Evolutionary conservation across 1,140 invertebrate species (phyloP).

Genomic region (Berghia stephanieae): DNA sequence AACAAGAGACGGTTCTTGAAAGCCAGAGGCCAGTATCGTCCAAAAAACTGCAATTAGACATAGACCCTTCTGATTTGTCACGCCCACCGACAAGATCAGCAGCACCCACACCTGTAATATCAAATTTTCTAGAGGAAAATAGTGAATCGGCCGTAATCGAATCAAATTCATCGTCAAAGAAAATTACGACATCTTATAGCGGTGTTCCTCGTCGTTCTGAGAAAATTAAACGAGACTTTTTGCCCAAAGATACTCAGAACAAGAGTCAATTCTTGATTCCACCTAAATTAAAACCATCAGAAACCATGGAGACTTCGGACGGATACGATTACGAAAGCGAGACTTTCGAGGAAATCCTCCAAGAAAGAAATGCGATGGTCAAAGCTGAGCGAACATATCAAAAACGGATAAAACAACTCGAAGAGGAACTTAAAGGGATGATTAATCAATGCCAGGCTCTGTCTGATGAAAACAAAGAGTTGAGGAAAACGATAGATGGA

Average conservation of each 20-base stretch:
- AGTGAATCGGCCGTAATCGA: too few relatives aligned
- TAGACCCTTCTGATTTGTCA: too few relatives aligned
- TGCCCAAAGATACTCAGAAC: background rate
- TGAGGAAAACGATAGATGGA: conserved; percentile 27
- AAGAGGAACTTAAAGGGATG: conserved; percentile 38
- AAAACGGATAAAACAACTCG: conserved; percentile 38
- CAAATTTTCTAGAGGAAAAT: too few relatives aligned
- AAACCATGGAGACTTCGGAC: background rate
- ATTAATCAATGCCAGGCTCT: conserved; percentile 34
- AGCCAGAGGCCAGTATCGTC: too few relatives aligned
- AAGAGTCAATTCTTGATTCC: background rate
- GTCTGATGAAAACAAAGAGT: conserved; percentile 36
- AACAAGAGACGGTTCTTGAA: too few relatives aligned
- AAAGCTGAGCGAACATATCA: conserved; percentile 33
- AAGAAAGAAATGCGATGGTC: conserved; percentile 35
- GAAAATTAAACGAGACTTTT: too few relatives aligned
- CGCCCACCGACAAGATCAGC: too few relatives aligned
- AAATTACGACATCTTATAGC: background rate
- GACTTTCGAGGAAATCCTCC: conserved; percentile 30
- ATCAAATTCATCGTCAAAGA: background rate
- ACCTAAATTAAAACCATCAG: background rate
- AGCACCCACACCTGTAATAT: too few relatives aligned
- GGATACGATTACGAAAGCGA: conserved; percentile 3
- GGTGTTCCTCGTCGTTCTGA: too few relatives aligned
- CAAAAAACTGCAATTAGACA: too few relatives aligned